Conservation (phyloP, 2,113 vertebrate genomes). For the Callionymus lyra region DNA sequence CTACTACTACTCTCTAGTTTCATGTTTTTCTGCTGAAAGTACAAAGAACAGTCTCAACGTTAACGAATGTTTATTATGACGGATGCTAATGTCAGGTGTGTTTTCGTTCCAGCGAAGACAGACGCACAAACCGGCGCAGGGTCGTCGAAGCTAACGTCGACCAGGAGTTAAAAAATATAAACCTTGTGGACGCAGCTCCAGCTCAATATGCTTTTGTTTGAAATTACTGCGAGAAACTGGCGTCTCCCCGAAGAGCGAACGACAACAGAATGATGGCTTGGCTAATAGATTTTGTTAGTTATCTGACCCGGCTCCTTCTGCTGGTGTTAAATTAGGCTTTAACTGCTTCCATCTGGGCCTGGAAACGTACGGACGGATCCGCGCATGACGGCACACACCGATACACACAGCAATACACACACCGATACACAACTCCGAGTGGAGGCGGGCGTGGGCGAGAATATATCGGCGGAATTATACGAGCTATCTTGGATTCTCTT, state of each 20-base stretch:
- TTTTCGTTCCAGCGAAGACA: too few species aligned
- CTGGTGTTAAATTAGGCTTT: constrained; percentile 55
- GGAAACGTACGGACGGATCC: constrained; percentile 39
- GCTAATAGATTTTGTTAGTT: constrained; percentile 64
- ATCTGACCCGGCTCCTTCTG: constrained; percentile 55
- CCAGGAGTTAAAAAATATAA: too few species aligned
- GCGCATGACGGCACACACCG: constrained; percentile 28
- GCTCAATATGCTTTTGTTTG: constrained; percentile 29
- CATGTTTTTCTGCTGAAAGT: too few species aligned
- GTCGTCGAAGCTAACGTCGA: too few species aligned
- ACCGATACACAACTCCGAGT: constrained; percentile 25
- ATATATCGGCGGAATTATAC: constrained; percentile 21
- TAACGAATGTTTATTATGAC: too few species aligned
- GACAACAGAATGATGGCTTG: constrained; percentile 57
- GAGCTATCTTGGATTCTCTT: constrained; percentile 24
- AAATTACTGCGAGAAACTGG: constrained; percentile 22
- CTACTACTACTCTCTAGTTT: too few species aligned
- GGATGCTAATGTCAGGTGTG: too few species aligned
- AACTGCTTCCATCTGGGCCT: constrained; percentile 61
- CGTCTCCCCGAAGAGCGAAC: constrained; percentile 36
- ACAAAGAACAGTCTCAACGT: too few species aligned
- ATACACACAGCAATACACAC: too few species aligned
- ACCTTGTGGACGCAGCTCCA: constrained; percentile 6
- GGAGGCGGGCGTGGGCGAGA: constrained; percentile 23
- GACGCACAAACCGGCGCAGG: too few species aligned